phyloP scores from a whole-genome alignment of 2,888 invertebrate species.

The Lordiphosa fenestrarum region DNA sequence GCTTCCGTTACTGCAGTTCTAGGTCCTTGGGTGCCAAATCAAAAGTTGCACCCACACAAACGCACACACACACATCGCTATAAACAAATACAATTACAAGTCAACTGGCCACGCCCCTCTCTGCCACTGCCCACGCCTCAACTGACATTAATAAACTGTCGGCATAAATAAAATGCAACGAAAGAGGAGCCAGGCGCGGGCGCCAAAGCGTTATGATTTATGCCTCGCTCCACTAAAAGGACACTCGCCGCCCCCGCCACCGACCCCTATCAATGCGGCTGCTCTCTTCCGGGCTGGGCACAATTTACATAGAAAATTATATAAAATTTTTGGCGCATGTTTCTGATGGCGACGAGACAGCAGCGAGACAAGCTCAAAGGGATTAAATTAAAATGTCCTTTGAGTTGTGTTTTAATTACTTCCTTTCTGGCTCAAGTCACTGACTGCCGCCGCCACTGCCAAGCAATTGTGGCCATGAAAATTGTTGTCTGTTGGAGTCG shows the following conservation, averaged over 20 bases:
- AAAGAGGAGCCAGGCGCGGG: slow-evolving; percentile 14
- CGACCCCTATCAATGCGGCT: slow-evolving; percentile 18
- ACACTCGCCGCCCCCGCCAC: slow-evolving; percentile 7
- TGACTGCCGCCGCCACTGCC: slow-evolving; percentile 7
- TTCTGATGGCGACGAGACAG: slow-evolving; percentile 76
- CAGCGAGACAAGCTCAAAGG: slow-evolving; percentile 75
- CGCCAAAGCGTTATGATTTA: slow-evolving; percentile 69
- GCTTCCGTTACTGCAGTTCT: slow-evolving; percentile 30
- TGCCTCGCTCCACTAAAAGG: slow-evolving; percentile 24
- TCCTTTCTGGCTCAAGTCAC: slow-evolving; percentile 49
- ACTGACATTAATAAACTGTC: slow-evolving; percentile 76
- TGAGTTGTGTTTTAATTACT: slow-evolving; percentile 75
- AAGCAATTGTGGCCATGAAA: slow-evolving; percentile 30
- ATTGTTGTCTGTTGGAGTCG: slow-evolving; percentile 19
- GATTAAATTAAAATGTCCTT: slow-evolving; percentile 76
- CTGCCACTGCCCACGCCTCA: slow-evolving; percentile 17
- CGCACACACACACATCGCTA: slow-evolving; percentile 15
- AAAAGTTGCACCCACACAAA: slow-evolving; percentile 54
- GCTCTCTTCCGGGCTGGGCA: slow-evolving; percentile 20
- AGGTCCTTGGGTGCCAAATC: slow-evolving; percentile 38
- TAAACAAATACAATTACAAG: slow-evolving; percentile 75
- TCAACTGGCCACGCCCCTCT: slow-evolving; percentile 21
- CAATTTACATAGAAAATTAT: slow-evolving; percentile 6
- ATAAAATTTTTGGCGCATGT: slow-evolving; percentile 55
- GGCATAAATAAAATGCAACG: slow-evolving; percentile 71